Conservation (phyloP, 2,888 invertebrate genomes). For the Pycnomerus fuliginosus region DNA sequence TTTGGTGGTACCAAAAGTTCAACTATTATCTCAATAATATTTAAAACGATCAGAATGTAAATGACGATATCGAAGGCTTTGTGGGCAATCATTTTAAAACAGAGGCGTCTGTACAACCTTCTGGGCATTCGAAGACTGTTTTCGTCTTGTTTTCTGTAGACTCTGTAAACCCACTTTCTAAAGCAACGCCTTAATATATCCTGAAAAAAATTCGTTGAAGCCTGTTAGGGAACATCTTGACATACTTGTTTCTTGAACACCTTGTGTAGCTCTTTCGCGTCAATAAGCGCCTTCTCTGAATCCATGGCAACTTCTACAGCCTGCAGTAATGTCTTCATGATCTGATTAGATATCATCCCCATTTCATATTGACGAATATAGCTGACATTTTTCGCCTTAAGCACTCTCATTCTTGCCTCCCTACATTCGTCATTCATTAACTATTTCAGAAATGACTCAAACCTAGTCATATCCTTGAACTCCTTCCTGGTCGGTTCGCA, state of each 20-base stretch:
- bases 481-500: no score
- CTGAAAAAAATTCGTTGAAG: neutral
- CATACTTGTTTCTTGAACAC: constrained; percentile 43
- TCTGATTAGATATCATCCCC: constrained; percentile 62
- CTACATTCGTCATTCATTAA: constrained; percentile 59
- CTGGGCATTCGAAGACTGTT: no score
- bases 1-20: no score
- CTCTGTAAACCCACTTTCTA: no score
- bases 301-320: constrained; percentile 58
- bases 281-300: constrained; percentile 52
- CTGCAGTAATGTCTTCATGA: constrained; percentile 58
- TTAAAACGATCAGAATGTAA: no score
- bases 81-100: no score
- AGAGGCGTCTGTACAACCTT: no score
- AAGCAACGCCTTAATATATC: no score
- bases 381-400: constrained; percentile 63
- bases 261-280: constrained; percentile 52
- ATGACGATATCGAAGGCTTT: no score
- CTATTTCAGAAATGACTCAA: no score
- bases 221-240: neutral
- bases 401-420: constrained; percentile 60
- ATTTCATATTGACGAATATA: constrained; percentile 66
- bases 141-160: neutral
- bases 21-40: no score
- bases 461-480: no score